Evolutionary conservation across 2,888 invertebrate species (phyloP).

Genomic region (Drosophila limbata): DNA sequence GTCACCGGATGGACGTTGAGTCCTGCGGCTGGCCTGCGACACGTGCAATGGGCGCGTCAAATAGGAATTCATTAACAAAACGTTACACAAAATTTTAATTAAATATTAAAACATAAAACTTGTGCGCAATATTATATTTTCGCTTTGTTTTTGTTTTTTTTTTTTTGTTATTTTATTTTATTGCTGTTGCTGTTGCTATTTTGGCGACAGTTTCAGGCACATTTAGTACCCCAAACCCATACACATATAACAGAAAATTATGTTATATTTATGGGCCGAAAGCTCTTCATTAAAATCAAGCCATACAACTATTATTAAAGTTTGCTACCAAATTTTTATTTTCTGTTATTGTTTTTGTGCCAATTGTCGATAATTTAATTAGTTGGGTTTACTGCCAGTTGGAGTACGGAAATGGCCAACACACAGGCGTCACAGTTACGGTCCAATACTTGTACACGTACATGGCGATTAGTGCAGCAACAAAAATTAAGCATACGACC

Average conservation of each 20-base stretch:
- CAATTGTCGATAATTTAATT: conserved; percentile 70
- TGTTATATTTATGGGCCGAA: conserved; percentile 51
- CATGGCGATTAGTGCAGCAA: conserved; percentile 39
- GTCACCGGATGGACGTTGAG: conserved; percentile 23
- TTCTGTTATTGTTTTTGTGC: conserved; percentile 27
- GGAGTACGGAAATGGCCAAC: conserved; percentile 1
- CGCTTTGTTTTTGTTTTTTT: conserved; percentile 4
- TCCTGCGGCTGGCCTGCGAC: conserved; percentile 64
- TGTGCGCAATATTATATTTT: conserved; percentile 58
- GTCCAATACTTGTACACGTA: conserved; percentile 4
- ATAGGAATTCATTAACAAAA: conserved; percentile 80
- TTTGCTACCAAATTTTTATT: conserved; percentile 21
- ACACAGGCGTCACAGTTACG: conserved; percentile 16
- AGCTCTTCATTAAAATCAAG: conserved; percentile 53
- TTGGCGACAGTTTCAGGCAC: conserved; percentile 50
- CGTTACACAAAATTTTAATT: conserved; percentile 79
- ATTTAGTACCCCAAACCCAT: conserved; percentile 7
- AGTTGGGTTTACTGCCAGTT: conserved; percentile 44
- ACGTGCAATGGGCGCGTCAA: conserved; percentile 73
- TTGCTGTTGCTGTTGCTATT: conserved; percentile 16
- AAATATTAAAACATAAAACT: conserved; percentile 79
- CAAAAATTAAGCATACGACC: conserved; percentile 44
- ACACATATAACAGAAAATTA: conserved; percentile 49
- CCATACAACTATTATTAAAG: conserved; percentile 56
- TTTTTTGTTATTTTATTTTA: conserved; percentile 5